These are phyloP conservation scores for Ptychadena robeensis DNA, from an alignment of 2,797 vertebrate species.

Conservation along the genomic window DNA sequence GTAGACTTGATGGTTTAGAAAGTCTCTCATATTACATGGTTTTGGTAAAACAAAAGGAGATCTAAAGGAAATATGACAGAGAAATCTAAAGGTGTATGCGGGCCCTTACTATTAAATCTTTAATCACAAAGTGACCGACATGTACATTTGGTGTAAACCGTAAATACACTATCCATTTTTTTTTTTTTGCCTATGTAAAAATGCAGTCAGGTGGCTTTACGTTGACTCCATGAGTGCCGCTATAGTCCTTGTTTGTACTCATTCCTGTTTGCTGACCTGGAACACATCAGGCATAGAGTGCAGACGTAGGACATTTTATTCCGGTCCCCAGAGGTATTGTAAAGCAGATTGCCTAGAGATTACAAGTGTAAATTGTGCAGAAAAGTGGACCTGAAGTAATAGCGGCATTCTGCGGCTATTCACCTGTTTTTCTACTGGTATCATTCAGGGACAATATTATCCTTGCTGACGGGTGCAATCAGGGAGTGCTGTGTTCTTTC, in stretches of 20 bases:
- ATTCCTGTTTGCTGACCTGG: neutral
- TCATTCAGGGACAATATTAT: neutral
- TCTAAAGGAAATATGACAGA: no score
- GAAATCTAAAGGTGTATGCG: no score
- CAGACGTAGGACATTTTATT: neutral
- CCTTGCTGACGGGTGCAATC: neutral
- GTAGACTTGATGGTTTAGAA: no score
- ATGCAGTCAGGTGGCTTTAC: neutral
- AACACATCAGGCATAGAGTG: neutral
- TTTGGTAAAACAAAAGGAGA: no score
- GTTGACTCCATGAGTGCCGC: neutral
- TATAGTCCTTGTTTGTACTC: neutral
- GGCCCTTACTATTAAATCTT: no score
- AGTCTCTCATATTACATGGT: no score
- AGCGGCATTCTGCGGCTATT: neutral
- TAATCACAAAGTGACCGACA: neutral
- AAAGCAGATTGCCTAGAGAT: neutral
- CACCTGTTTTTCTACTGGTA: neutral
- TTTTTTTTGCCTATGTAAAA: neutral
- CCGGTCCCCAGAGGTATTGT: neutral
- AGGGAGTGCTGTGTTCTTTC: neutral
- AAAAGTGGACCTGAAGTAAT: neutral
- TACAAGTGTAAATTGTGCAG: constrained; percentile 1
- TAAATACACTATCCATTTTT: neutral
- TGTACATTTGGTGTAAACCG: neutral